These are phyloP conservation scores for Dusona sp. DNA, from an alignment of 2,888 invertebrate species.

Conservation along the genomic window DNA sequence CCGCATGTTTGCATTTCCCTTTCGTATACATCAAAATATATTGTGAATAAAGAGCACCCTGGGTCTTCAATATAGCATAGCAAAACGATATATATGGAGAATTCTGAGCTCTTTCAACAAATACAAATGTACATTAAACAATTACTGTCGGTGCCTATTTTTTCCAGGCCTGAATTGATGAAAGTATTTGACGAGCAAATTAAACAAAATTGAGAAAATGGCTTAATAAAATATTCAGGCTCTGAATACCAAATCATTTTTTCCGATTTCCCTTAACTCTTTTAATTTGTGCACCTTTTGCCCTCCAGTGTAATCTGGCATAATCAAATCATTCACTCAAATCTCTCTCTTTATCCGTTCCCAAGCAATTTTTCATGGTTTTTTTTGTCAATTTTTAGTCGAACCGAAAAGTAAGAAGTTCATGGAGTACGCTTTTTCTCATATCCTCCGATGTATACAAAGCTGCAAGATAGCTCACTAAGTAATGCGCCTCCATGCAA, in stretches of 20 bases:
- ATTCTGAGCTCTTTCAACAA: neutral
- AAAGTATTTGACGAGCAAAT: neutral
- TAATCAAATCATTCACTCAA: neutral
- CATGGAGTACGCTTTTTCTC: neutral
- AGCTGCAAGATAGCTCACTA: neutral
- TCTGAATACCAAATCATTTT: neutral
- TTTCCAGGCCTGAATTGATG: neutral
- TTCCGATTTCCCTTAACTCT: no score
- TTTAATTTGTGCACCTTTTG: neutral
- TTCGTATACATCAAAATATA: slow-evolving; percentile 41
- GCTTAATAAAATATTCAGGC: neutral
- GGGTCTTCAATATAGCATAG: neutral
- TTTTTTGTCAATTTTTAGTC: neutral
- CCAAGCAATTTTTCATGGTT: neutral
- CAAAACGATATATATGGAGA: neutral
- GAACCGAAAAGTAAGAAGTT: neutral
- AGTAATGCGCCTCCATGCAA: neutral
- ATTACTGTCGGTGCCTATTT: neutral
- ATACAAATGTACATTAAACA: neutral
- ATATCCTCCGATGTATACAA: slow-evolving; percentile 12
- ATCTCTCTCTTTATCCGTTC: neutral
- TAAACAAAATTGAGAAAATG: neutral
- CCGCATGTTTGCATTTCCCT: neutral
- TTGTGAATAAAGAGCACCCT: slow-evolving; percentile 24
- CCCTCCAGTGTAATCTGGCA: neutral